Evolutionary conservation across 1,140 invertebrate species (phyloP), one percentile per base, ranked within the genome.

Genomic region (Drosophila pallidifrons): DNA sequence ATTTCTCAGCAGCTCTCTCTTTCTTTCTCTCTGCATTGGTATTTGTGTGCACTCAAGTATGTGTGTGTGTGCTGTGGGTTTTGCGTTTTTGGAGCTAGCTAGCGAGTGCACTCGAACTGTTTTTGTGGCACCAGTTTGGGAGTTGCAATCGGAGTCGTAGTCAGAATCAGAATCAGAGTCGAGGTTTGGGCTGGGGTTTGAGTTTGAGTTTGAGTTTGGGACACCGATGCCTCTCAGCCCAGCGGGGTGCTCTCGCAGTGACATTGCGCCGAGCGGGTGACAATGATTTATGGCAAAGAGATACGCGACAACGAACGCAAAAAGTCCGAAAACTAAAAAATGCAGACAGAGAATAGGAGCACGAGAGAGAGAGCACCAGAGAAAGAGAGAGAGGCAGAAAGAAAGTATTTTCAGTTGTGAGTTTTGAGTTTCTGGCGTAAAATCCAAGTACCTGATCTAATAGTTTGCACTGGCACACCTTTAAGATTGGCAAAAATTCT

Each of bases 261-360:
- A 91, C 89, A 91, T 90, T 91, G 81, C 89, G 81, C 85, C 79
- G 81, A 91, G 85, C 85, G 89, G 89, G 89, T 91, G 89, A 91
- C 89, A 91, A 91, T 91, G 89, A 91, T 91, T 91, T 91, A 91
- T 91, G 80, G 85, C 89, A 81, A 91, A 79, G 85, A 91, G 89
- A 91, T 91, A 91, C 77, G 77, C 89, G 85, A 91, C 89, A 90
- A 90, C 74, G 58, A 90, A 90, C 67, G 82, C 82, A 90, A 91
- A 85, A 85, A 81, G 72, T 60, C 72, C n/a, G 47, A 59, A 81
- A 4, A 85, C 41, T 69, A 54, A 80, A 79, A 79, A 81, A 60
- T 30, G 28, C 59, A 83, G 73, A 81, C 52, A 32, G 13, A 45
- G 30, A 80, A 71, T 52, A 54, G 77, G 54, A 54, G 69, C 66